Evolutionary conservation across 2,888 invertebrate species (phyloP).

Genomic region (Agriotes lineatus): DNA sequence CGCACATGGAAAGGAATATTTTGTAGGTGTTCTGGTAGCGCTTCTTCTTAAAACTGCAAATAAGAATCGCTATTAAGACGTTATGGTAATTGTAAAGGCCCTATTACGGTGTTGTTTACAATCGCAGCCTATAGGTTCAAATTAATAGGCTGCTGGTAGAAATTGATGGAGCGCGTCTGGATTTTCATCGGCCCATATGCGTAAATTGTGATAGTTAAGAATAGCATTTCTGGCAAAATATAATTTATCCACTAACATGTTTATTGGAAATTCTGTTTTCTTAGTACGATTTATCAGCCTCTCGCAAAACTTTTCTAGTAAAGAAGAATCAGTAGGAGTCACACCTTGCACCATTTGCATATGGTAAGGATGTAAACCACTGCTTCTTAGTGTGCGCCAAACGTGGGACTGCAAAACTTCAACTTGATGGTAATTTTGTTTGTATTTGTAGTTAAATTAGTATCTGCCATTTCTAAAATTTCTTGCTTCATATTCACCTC

Average conservation of each 20-base stretch:
- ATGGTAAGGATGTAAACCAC: too few species aligned
- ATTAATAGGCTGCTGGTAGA: not conserved
- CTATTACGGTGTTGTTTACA: not conserved
- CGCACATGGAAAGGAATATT: too few species aligned
- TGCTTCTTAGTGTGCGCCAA: too few species aligned
- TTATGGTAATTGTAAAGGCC: not conserved
- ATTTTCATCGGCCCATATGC: not conserved
- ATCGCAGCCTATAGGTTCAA: not conserved
- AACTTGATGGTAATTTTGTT: too few species aligned
- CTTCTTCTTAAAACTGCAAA: not conserved
- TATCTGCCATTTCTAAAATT: too few species aligned
- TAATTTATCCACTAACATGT: not conserved
- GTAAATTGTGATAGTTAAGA: too few species aligned
- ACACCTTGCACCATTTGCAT: not conserved
- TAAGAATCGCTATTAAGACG: not conserved
- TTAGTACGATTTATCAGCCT: not conserved
- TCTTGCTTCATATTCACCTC: not conserved
- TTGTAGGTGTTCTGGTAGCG: not conserved
- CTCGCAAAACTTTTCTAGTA: not conserved
- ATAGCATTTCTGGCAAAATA: too few species aligned
- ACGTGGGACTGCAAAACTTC: too few species aligned
- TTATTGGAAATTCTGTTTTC: not conserved
- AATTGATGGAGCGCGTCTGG: not conserved
- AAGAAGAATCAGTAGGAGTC: not conserved
- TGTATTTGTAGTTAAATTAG: too few species aligned